These are phyloP conservation scores for Alectura lathami DNA, from an alignment of 2,113 vertebrate species.

Conservation along the genomic window DNA sequence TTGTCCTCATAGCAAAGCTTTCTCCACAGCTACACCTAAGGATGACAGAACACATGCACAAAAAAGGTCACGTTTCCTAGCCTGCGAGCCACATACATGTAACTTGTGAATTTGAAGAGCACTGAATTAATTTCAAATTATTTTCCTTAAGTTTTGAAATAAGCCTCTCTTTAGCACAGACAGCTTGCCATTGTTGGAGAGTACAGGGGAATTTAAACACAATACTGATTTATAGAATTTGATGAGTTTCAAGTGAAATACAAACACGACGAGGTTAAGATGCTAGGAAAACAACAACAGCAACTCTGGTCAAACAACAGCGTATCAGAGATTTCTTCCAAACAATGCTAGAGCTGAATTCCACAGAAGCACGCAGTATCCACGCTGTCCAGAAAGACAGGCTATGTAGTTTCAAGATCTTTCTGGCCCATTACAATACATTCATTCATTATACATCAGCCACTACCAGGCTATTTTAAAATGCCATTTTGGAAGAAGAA, in stretches of 20 bases:
- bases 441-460: constrained; percentile 37
- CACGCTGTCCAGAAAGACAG: not conserved
- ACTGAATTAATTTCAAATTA: not conserved
- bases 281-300: not conserved
- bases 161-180: not conserved
- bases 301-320: not conserved
- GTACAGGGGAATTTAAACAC: not conserved
- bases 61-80: not conserved
- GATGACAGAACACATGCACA: not conserved
- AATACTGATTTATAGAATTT: not conserved
- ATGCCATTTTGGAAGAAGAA: not conserved
- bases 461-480: constrained; percentile 15
- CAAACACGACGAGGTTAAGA: not conserved
- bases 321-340: not conserved
- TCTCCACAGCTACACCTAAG: not conserved
- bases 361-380: not conserved
- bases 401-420: not conserved
- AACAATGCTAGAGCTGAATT: not conserved
- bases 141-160: not conserved
- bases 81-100: not conserved
- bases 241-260: not conserved
- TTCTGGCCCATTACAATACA: not conserved
- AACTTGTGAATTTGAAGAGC: not conserved
- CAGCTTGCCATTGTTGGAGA: not conserved
- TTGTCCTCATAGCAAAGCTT: not conserved